Conservation (phyloP, 2,113 vertebrate genomes). For the Hylia prasina region DNA sequence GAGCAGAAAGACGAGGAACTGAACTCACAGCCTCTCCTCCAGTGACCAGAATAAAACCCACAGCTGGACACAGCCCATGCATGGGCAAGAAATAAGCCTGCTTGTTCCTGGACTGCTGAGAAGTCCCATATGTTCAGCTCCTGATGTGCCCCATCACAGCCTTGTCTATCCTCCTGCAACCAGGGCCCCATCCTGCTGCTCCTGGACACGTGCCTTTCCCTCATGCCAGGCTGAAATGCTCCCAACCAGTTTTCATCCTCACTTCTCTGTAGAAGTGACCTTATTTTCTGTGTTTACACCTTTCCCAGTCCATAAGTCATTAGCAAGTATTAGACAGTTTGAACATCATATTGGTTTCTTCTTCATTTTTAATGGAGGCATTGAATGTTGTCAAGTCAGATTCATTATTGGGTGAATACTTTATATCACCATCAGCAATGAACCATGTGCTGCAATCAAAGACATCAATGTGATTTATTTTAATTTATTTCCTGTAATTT, state of each 20-base stretch:
- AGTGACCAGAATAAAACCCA: background rate
- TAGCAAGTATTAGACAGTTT: background rate
- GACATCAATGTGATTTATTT: constrained; percentile 25
- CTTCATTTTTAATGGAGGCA: background rate
- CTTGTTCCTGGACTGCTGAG: background rate
- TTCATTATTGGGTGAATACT: background rate
- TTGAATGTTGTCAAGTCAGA: background rate
- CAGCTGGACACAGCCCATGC: background rate
- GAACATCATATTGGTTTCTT: constrained; percentile 11
- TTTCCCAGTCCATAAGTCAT: background rate
- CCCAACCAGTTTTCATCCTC: background rate
- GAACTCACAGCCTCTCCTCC: background rate
- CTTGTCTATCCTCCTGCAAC: background rate
- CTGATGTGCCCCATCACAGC: background rate
- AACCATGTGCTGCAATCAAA: background rate
- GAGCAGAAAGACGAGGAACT: background rate
- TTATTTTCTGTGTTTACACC: background rate
- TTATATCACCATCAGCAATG: background rate
- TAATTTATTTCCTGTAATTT: constrained; percentile 43
- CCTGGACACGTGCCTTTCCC: rapidly evolving
- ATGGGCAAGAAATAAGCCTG: background rate
- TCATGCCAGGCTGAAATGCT: background rate
- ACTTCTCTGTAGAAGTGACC: background rate
- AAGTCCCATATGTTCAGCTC: background rate
- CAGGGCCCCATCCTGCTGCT: rapidly evolving